Evolutionary conservation across 2,888 invertebrate species (phyloP), one percentile per base, ranked within the genome.

Genomic region (Pelosia muscerda): DNA sequence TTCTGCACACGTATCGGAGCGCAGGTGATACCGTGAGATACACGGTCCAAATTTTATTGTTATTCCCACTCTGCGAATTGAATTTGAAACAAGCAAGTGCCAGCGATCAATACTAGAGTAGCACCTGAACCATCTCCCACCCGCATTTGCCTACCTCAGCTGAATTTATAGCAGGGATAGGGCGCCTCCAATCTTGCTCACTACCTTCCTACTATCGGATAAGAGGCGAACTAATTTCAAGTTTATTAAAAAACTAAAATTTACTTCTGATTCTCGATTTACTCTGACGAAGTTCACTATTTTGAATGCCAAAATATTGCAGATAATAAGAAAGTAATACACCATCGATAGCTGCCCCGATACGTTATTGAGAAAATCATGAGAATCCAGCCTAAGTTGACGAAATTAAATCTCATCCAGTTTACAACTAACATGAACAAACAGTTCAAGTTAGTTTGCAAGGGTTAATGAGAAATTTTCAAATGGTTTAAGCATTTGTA

Each of bases 51-150:
- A 88, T 93, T 94, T 94, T 94, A 94, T 94, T 93, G 93, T 94
- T 92, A 89, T 89, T 88, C 88, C 91, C 94, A 93, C 94, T 94
- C 88, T 90, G 91, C 88, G 94, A 93, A 94, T 94, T 94, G 94
- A 94, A 94, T 94, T 93, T 91, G 88, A 93, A 94, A 92, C 89
- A 91, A 89, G 89, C 84, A 86, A 84, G 78, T 82, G 82, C 81
- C 71, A 68, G 66, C 85, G 91, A 92, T 93, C 93, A 83, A 93
- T 93, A 89, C 82, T 74, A 81, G 78, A 83, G 73, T 70, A 61
- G 66, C 64, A 61, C 68, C 60, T 68, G 71, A 73, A 66, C 28
- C 56, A 23, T 23, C 42, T 63, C 55, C 59, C 58, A 49, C 64
- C 25, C 26, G 25, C 70, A 72, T 75, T 76, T 73, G 73, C 67